Conservation (phyloP, 2,113 vertebrate genomes). For the Tragelaphus buxtoni region DNA sequence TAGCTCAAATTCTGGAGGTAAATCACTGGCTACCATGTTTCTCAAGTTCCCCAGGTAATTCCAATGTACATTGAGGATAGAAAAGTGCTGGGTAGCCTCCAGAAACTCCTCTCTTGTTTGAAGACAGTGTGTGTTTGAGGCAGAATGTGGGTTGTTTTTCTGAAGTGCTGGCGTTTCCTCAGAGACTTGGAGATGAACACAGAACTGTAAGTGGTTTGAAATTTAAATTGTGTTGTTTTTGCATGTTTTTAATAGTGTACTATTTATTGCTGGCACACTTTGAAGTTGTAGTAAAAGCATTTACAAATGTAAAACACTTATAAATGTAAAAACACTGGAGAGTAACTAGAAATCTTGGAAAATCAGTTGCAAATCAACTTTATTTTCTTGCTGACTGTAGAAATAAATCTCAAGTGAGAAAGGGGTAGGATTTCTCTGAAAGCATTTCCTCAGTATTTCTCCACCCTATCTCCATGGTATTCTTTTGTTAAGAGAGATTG, state of each 20-base stretch:
- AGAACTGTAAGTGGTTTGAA: neutral
- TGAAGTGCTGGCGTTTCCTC: neutral
- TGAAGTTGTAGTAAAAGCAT: neutral
- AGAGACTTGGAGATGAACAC: neutral
- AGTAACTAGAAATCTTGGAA: neutral
- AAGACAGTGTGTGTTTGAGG: neutral
- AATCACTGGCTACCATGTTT: neutral
- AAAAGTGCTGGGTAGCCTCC: neutral
- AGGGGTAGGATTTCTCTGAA: neutral
- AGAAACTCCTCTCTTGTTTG: neutral
- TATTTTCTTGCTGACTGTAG: neutral
- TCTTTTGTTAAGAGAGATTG: neutral
- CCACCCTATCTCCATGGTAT: neutral
- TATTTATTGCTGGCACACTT: neutral
- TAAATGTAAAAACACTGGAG: neutral
- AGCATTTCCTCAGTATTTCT: neutral
- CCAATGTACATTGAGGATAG: neutral
- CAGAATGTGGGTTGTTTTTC: neutral
- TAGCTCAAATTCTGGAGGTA: neutral
- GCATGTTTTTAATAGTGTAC: neutral
- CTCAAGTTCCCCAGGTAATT: neutral
- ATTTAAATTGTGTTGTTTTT: neutral
- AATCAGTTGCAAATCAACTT: neutral
- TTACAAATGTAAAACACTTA: neutral
- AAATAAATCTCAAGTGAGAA: constrained; percentile 17